phyloP scores from a whole-genome alignment of 2,888 invertebrate genomes.

The Caenorhabditis macrosperma region DNA sequence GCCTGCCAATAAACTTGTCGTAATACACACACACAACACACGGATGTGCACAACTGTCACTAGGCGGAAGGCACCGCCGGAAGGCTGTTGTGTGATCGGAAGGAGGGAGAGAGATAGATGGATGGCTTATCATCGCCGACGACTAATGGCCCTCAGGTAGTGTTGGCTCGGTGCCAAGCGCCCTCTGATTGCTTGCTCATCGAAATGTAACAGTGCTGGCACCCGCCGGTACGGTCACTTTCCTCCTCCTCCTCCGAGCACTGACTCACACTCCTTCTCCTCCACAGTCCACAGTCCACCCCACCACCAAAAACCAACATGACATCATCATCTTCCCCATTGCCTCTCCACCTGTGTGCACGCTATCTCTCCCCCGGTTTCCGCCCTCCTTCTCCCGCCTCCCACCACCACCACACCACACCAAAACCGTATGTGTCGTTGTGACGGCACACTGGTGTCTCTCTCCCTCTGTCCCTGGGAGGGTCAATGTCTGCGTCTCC shows the following conservation, averaged over 20 bases:
- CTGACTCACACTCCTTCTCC: conserved; percentile 20
- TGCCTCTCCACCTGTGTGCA: neutral
- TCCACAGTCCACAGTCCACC: neutral
- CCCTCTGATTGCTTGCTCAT: no score
- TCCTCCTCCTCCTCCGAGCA: neutral
- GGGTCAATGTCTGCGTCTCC: conserved; percentile 44
- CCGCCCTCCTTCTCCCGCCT: neutral
- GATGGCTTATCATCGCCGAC: no score
- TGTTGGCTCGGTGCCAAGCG: no score
- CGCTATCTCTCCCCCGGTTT: neutral
- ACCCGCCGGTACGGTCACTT: no score
- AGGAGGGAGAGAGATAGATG: neutral
- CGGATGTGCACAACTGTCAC: conserved; percentile 38
- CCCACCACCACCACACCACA: conserved; percentile 13
- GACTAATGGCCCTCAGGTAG: no score
- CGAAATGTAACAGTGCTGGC: no score
- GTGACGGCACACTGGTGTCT: neutral
- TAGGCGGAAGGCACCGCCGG: no score
- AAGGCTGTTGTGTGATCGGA: conserved; percentile 18
- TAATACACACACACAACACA: conserved; percentile 40
- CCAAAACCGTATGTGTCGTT: neutral
- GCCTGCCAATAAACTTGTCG: conserved; percentile 56
- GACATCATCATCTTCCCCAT: neutral
- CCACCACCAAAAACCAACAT: conserved; percentile 1
- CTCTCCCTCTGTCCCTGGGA: neutral